Base-by-base conservation (phyloP, 2,888 invertebrate species). In the Globia sparganii region DNA sequence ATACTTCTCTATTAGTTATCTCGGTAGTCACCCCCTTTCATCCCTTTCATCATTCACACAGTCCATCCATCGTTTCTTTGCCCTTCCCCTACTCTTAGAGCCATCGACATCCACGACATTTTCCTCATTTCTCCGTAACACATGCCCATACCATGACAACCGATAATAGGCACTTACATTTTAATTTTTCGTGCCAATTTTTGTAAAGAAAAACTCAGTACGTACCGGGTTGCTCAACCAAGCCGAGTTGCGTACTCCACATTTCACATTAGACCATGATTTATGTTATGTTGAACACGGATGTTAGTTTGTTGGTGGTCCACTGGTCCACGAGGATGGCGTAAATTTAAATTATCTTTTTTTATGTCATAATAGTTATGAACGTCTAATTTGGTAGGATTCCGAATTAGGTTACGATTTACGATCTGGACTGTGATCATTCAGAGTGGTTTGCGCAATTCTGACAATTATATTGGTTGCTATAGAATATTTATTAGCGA, bases 321-420 rank as follows among this genome's bases (percentile, higher is more conserved):
- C 37, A 83, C 88, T 80, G 87, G 88, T 86, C 88, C 37, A 53
- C 18, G 73, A 81, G 88, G 83, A 88, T 84, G 81, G 77, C 40
- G 87, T 87, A 88, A 87, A 86, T 87, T 83, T 80, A 86, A 87
- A 87, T 84, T 78, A 86, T 88, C 59, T 78, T 85, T 86, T 86
- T 77, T 74, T 75, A 73, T 80, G 87, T 86, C 87, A 85, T 85
- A 88, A 84, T 83, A 77, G 73, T 77, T 49, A 34, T 65, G 31
- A 25, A 11, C 15, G 4, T 76, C 70, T 78, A 78, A 85, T 78
- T 84, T 75, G 37, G 86, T 81, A 5, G 61, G 2, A 72, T 34
- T 56, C 1, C 13, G 66, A 82, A 72, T 81, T 64, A 21, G 85
- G 80, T 82, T 80, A 84, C 34, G 37, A 15, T 80, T 70, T 58